Evolutionary conservation across 1,140 invertebrate genomes (phyloP), one percentile per base, ranked within the genome.

Genomic region (Listronotus bonariensis): DNA sequence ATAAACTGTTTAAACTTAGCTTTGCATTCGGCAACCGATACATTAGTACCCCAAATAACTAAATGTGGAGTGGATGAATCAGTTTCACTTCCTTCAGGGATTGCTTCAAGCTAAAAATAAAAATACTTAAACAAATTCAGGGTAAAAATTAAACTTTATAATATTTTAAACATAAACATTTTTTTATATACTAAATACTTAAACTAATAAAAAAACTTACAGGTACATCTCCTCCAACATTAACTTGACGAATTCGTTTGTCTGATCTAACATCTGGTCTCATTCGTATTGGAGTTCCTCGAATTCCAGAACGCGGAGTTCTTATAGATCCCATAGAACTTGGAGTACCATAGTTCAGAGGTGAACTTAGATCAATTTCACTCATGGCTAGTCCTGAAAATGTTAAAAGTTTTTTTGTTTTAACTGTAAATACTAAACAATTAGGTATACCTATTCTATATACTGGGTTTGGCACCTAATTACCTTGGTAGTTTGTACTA

Each of bases 1-100:
- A 97, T 83, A 73, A 98, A 97, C 51, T 88, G 85, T 70, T 92
- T 89, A 76, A 99, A 98, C 77, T 95, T 93, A 11, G 88, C 87
- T 73, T 97, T 95, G 73, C 94, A 97, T 57, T 91, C 88, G 68
- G 86, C 88, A 0, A 98, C 90, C 0, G 92, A 89, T 0, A 98
- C 93, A 82, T 97, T 92, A 1, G 96, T 98, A n/a, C 96, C 96
- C 95, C 96, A 98, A 66, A 98, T 95, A 0, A 97, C 92, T n/a
- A 98, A 81, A 72, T 96, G 92, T 0, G 93, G 92, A 34, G 84
- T 79, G 9, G 87, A 85, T 40, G 82, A 82, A 72, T 87, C 85
- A 0, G 85, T 85, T 46, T 81, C 79, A 34, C 72, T 74, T 41
- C 72, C 72, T 76, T 87, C 86, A 6, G 81, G 76, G 61, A 87